Evolutionary conservation across 2,888 invertebrate genomes (phyloP).

Genomic region (Drosophila maculinotata): DNA sequence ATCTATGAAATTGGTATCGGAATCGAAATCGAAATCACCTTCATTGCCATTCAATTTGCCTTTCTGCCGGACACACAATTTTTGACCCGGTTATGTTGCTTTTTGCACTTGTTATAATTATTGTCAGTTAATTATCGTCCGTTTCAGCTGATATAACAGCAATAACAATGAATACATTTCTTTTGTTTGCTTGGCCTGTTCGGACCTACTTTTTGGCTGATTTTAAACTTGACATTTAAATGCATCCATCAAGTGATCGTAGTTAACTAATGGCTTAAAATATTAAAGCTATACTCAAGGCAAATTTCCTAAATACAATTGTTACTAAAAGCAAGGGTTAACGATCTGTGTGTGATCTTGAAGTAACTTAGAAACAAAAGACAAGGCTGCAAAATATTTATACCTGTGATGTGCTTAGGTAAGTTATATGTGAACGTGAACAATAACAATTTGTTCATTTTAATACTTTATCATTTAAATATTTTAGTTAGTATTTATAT

Average conservation of each 20-base stretch:
- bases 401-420: not conserved
- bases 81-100: slow-evolving; percentile 32
- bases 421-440: not conserved
- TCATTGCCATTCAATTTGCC: slow-evolving; percentile 42
- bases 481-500: no score
- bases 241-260: not conserved
- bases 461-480: not conserved
- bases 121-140: slow-evolving; percentile 65
- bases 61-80: slow-evolving; percentile 33
- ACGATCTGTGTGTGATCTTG: slow-evolving; percentile 32
- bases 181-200: slow-evolving; percentile 2
- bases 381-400: slow-evolving; percentile 11
- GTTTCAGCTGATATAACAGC: slow-evolving; percentile 38
- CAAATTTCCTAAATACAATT: slow-evolving; percentile 13
- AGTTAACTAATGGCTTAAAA: slow-evolving; percentile 15
- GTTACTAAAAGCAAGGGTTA: slow-evolving; percentile 25
- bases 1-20: slow-evolving; percentile 43
- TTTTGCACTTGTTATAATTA: slow-evolving; percentile 65
- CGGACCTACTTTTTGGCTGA: not conserved
- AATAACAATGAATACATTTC: slow-evolving; percentile 7
- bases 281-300: slow-evolving; percentile 22
- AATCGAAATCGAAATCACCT: slow-evolving; percentile 31
- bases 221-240: slow-evolving; percentile 18
- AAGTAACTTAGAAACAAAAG: slow-evolving; percentile 7
- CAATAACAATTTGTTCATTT: not conserved